Conservation (phyloP, 23 tunicate species). For the Diplosoma virens region DNA sequence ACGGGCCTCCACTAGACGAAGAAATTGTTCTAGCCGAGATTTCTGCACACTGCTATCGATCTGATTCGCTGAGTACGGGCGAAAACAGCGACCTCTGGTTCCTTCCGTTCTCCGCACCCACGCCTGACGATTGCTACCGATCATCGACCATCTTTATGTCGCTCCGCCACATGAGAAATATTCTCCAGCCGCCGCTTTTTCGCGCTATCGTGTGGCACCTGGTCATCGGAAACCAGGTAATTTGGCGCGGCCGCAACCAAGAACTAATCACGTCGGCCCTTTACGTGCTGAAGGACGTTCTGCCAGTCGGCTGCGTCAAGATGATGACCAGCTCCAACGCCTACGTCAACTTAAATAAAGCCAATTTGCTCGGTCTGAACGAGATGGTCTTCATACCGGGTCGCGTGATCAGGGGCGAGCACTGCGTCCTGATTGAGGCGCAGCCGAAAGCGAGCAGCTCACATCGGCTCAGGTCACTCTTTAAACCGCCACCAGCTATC, state of each 20-base stretch:
- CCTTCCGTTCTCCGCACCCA: neutral
- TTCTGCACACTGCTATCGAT: slow-evolving; percentile 15
- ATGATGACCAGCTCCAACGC: slow-evolving; percentile 29
- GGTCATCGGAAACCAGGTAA: slow-evolving; percentile 84
- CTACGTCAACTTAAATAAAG: slow-evolving; percentile 51
- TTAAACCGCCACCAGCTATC: neutral
- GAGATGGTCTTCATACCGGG: slow-evolving; percentile 29
- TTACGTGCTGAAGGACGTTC: slow-evolving; percentile 35
- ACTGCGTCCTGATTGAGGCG: slow-evolving; percentile 36
- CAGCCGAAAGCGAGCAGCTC: slow-evolving; percentile 20
- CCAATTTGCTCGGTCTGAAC: slow-evolving; percentile 56
- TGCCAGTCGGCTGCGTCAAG: slow-evolving; percentile 83
- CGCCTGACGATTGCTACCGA: neutral
- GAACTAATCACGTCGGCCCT: slow-evolving; percentile 60
- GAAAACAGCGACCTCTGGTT: neutral
- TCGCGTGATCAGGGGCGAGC: slow-evolving; percentile 32
- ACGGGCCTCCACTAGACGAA: slow-evolving; percentile 43
- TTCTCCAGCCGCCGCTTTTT: slow-evolving; percentile 70
- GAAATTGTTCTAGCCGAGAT: slow-evolving; percentile 45
- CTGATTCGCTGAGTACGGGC: slow-evolving; percentile 21
- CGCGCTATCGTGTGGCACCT: slow-evolving; percentile 70
- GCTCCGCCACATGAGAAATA: slow-evolving; percentile 74
- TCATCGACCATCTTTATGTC: slow-evolving; percentile 39
- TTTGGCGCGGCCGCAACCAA: slow-evolving; percentile 73
- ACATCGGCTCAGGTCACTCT: slow-evolving; percentile 21